These are phyloP conservation scores for Prinia subflava DNA, from an alignment of 2,113 vertebrate species.

Conservation along the genomic window DNA sequence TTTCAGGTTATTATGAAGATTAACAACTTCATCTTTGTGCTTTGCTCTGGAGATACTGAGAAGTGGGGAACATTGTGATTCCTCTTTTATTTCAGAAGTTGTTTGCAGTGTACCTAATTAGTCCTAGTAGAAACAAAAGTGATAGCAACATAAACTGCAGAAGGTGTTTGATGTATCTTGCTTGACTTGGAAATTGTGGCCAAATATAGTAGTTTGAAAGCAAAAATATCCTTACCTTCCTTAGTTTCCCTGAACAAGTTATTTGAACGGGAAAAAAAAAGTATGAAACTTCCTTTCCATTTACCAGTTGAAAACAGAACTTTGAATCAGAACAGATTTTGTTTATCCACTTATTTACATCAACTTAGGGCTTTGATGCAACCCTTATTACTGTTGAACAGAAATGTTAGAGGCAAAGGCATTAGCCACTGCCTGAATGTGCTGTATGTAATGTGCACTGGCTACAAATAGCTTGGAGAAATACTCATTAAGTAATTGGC, in stretches of 20 bases:
- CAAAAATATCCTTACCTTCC: background rate
- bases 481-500: background rate
- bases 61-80: background rate
- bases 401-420: background rate
- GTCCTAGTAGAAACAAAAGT: background rate
- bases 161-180: background rate
- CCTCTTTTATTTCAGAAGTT: background rate
- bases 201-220: background rate
- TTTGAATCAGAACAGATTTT: background rate
- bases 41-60: background rate
- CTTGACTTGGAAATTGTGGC: background rate
- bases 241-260: background rate
- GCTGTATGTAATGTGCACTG: background rate
- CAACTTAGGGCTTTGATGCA: background rate
- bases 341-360: background rate
- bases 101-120: background rate
- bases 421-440: background rate
- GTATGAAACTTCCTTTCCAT: background rate
- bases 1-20: background rate
- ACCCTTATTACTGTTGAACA: background rate
- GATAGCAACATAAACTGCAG: background rate
- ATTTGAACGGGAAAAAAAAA: background rate
- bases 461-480: background rate
- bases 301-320: background rate
- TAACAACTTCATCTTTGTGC: background rate